A percentile compares a stretch with the other conserved stretches of the same genome.
Conservation (phyloP, 2,113 vertebrate genomes). For the Brachyhypopomus occidentalis region DNA sequence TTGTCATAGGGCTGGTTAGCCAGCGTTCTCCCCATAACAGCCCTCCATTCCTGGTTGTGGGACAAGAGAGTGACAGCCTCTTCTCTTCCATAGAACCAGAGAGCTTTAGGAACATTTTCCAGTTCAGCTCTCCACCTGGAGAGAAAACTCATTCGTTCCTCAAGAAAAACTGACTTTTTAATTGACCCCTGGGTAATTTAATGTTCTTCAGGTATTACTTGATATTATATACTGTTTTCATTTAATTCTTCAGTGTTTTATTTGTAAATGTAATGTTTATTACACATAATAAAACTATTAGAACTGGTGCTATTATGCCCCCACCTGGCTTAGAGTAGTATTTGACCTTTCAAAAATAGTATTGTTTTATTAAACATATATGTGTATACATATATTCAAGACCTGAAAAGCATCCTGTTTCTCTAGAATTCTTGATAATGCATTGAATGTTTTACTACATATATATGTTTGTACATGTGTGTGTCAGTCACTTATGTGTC, state of each 20-base stretch:
- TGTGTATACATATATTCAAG: no score
- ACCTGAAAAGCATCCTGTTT: no score
- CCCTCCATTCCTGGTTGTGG: slow-evolving; percentile 57
- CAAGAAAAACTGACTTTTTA: slow-evolving; percentile 63
- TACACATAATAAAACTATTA: slow-evolving; percentile 18
- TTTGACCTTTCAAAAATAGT: background rate
- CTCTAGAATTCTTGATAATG: no score
- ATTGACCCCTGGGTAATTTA: background rate
- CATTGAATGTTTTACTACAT: no score
- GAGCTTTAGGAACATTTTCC: slow-evolving; percentile 68
- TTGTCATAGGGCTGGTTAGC: slow-evolving; percentile 55
- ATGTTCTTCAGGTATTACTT: background rate
- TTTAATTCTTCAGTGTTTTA: background rate
- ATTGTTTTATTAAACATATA: no score
- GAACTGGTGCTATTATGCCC: background rate
- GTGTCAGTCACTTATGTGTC: no score
- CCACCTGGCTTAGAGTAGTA: background rate
- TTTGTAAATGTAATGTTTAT: background rate
- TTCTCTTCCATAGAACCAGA: slow-evolving; percentile 70
- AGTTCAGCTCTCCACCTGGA: slow-evolving; percentile 66
- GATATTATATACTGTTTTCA: background rate
- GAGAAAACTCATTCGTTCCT: slow-evolving; percentile 54
- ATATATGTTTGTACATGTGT: no score
- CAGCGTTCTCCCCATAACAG: slow-evolving; percentile 61
- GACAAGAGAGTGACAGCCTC: slow-evolving; percentile 60